Conservation (phyloP, 2,888 invertebrate species). For the Erpobdella octoculata region DNA sequence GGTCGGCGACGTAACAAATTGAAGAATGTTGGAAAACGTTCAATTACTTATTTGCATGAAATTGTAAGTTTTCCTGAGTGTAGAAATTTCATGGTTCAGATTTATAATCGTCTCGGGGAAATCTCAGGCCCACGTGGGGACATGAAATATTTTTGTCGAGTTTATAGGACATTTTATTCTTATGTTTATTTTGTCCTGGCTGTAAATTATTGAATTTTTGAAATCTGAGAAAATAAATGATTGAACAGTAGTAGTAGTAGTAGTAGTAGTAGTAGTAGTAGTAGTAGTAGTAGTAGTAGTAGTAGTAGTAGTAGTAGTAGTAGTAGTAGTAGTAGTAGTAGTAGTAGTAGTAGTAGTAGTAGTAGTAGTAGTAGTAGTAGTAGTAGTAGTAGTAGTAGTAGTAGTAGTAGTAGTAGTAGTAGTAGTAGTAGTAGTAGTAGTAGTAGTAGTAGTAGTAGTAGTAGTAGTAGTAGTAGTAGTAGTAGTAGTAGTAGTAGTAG, state of each 20-base stretch:
- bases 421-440: conserved; percentile 23
- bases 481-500: conserved; percentile 23
- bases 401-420: conserved; percentile 21
- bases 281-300: conserved; percentile 23
- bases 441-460: conserved; percentile 22
- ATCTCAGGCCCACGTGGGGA: no score
- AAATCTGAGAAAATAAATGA: no score
- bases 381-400: conserved; percentile 22
- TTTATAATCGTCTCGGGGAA: no score
- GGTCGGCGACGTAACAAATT: no score
- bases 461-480: conserved; percentile 23
- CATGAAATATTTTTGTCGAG: no score
- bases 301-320: conserved; percentile 23
- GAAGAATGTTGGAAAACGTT: no score
- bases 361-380: conserved; percentile 23
- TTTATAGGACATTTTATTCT: no score
- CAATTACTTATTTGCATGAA: no score
- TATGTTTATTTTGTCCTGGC: no score
- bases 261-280: conserved; percentile 16
- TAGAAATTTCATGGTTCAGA: no score
- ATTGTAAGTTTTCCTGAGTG: no score
- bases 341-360: conserved; percentile 21
- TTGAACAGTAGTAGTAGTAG: conserved; percentile 4
- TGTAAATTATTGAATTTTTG: no score
- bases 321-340: conserved; percentile 22